Conservation (phyloP, 2,797 vertebrate genomes). For the Calcarius lapponicus region DNA sequence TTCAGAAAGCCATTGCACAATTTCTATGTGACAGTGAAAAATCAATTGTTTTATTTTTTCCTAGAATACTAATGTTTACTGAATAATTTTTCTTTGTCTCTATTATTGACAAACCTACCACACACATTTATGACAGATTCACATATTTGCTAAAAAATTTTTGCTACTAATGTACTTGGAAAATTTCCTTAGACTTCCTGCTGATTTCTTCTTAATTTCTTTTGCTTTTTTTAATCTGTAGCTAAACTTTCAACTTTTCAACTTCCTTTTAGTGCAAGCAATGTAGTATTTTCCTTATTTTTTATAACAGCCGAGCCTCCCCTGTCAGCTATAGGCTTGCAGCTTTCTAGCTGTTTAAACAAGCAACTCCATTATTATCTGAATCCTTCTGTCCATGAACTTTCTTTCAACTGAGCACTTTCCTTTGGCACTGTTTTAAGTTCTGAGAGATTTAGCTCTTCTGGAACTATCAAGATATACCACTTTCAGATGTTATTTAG, state of each 20-base stretch:
- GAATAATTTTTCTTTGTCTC: not conserved
- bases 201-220: not conserved
- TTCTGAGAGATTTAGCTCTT: not conserved
- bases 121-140: not conserved
- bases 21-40: not conserved
- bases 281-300: not conserved
- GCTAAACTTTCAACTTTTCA: not conserved
- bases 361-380: not conserved
- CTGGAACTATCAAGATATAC: not conserved
- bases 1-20: not conserved
- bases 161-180: not conserved
- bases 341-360: not conserved
- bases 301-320: not conserved
- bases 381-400: not conserved
- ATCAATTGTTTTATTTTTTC: not conserved
- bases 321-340: not conserved
- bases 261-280: not conserved
- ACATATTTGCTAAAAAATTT: not conserved
- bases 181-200: not conserved
- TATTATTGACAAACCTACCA: not conserved
- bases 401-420: not conserved
- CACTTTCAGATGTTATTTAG: not conserved
- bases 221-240: not conserved
- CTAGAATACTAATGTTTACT: not conserved
- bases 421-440: not conserved